Percentiles rank a stretch among this genome's conserved stretches.
Conservation (phyloP, 2,888 invertebrate genomes). For the Eristalinus aeneus region DNA sequence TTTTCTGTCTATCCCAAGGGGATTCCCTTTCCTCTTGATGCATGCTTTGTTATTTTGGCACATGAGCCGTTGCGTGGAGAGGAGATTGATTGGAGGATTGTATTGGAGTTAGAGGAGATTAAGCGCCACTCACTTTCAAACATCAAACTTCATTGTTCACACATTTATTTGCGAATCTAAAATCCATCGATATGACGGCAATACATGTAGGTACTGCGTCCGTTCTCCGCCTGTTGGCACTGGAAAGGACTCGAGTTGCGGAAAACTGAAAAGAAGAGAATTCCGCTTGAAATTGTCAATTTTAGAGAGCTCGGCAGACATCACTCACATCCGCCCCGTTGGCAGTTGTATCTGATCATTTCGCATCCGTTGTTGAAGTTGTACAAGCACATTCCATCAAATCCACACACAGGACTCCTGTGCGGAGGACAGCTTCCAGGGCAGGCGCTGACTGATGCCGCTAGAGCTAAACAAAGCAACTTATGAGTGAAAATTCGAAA, state of each 20-base stretch:
- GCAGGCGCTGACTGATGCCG: slow-evolving; percentile 12
- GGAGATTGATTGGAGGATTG: too few relatives aligned
- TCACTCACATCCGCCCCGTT: slow-evolving; percentile 44
- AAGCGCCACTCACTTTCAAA: too few relatives aligned
- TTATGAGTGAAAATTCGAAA: background rate
- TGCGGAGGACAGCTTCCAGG: slow-evolving; percentile 53
- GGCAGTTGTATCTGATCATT: slow-evolving; percentile 60
- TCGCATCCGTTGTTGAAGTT: slow-evolving; percentile 58
- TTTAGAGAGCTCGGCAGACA: background rate
- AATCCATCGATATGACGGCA: slow-evolving; percentile 39
- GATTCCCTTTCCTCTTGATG: too few relatives aligned
- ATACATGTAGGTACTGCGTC: slow-evolving; percentile 20
- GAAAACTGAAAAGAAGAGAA: slow-evolving; percentile 25
- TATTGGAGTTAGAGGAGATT: too few relatives aligned
- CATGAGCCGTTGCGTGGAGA: too few relatives aligned
- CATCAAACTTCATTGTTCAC: too few relatives aligned
- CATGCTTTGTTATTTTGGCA: too few relatives aligned
- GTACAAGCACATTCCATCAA: slow-evolving; percentile 60
- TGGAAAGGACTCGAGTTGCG: slow-evolving; percentile 35
- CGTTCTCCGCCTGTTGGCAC: slow-evolving; percentile 34
- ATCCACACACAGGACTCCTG: slow-evolving; percentile 38
- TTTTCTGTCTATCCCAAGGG: too few relatives aligned
- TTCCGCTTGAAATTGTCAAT: background rate
- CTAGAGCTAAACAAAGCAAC: slow-evolving; percentile 6
- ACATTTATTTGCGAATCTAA: slow-evolving; percentile 3